Conservation (phyloP, 2,113 vertebrate species). For the Phrynosoma platyrhinos region DNA sequence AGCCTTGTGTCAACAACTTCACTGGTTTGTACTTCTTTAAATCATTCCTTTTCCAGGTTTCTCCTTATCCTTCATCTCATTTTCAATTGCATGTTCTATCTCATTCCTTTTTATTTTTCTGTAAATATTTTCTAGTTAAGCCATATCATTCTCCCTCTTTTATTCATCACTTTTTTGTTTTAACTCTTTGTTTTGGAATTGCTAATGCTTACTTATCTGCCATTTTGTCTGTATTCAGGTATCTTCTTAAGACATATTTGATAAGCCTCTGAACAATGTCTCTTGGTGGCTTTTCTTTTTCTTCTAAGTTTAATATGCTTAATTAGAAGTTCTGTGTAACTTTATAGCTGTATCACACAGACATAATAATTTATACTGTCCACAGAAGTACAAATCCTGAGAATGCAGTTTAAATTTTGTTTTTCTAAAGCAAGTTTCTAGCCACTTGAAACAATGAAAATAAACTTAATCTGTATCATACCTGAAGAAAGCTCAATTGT, state of each 20-base stretch:
- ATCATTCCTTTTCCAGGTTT: neutral
- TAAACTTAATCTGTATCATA: neutral
- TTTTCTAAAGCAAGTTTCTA: neutral
- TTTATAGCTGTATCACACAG: neutral
- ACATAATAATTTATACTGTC: neutral
- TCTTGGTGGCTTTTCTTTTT: neutral
- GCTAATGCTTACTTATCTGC: neutral
- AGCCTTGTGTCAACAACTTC: neutral
- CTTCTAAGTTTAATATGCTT: neutral
- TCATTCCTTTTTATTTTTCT: neutral
- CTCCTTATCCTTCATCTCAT: neutral
- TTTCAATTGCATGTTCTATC: neutral
- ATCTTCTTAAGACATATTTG: neutral
- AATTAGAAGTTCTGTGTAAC: neutral
- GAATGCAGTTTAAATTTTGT: neutral
- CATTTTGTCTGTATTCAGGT: neutral
- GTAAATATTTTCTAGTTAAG: neutral
- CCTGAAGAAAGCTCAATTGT: neutral
- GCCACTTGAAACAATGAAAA: neutral
- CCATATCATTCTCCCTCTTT: too few relatives aligned
- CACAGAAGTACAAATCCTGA: neutral
- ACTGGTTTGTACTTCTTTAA: neutral
- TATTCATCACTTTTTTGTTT: neutral
- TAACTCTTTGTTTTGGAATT: neutral
- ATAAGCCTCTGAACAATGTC: neutral